Conservation (phyloP, 2,113 vertebrate species). For the Lepisosteus osseus region DNA sequence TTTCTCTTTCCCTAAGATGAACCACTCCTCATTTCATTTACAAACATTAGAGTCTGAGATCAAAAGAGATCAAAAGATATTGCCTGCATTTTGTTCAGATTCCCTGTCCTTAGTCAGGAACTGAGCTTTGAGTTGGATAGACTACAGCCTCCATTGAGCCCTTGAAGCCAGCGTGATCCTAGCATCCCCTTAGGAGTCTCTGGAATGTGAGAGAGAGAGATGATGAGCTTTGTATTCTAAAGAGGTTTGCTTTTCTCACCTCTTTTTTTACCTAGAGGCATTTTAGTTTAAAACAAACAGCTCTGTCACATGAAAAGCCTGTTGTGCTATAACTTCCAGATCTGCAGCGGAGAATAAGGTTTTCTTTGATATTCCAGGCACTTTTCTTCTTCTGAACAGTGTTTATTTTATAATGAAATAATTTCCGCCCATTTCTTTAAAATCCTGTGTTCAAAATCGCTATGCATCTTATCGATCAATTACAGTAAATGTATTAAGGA, state of each 20-base stretch:
- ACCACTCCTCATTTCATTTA: background rate
- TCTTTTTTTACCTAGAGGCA: constrained; percentile 44
- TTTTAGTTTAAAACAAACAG: constrained; percentile 51
- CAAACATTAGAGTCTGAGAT: background rate
- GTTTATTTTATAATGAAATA: background rate
- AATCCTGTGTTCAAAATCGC: too few relatives aligned
- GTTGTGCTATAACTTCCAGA: constrained; percentile 39
- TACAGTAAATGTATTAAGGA: too few relatives aligned
- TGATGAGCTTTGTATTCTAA: constrained; percentile 43
- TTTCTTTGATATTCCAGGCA: constrained; percentile 60
- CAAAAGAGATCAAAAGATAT: constrained; percentile 7
- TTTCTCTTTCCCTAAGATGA: background rate
- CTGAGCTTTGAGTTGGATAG: constrained; percentile 17
- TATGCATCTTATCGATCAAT: too few relatives aligned
- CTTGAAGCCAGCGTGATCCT: constrained; percentile 13
- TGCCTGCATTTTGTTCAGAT: constrained; percentile 24
- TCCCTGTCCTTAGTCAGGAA: constrained; percentile 13
- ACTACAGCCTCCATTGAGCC: background rate
- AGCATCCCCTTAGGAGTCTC: constrained; percentile 46
- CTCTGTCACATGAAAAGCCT: constrained; percentile 52
- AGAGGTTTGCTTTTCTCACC: constrained; percentile 40
- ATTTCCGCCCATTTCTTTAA: too few relatives aligned
- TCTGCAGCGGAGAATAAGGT: constrained; percentile 36
- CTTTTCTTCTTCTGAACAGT: constrained; percentile 40
- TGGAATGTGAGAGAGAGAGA: constrained; percentile 47